These are phyloP conservation scores for Laupala kohalensis DNA, from an alignment of 1,140 invertebrate species.

Conservation along the genomic window DNA sequence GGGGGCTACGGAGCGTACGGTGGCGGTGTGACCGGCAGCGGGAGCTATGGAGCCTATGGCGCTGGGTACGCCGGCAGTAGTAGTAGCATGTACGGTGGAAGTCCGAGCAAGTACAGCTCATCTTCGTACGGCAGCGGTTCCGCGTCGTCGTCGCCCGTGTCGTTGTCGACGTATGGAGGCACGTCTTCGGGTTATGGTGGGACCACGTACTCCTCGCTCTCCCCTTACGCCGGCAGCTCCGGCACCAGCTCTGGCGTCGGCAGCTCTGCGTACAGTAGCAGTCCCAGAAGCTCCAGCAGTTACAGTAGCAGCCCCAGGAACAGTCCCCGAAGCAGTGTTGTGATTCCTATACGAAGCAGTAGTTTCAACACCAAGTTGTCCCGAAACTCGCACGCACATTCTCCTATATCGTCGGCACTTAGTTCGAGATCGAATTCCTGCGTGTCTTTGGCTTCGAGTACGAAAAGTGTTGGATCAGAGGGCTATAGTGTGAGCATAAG, in stretches of 20 bases:
- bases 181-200: conserved; percentile 47
- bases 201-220: conserved; percentile 34
- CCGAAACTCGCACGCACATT: not conserved
- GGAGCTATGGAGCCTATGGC: not conserved
- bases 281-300: not conserved
- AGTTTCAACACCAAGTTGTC: conserved; percentile 3
- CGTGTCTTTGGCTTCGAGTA: conserved; percentile 19
- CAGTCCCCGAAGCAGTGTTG: not conserved
- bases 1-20: not conserved
- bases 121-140: not conserved
- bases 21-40: not conserved
- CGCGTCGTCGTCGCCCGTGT: not conserved
- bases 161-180: conserved; percentile 39
- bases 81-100: too few relatives aligned
- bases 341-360: conserved; percentile 4
- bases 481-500: conserved; percentile 49
- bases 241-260: conserved; percentile 25
- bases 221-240: conserved; percentile 26
- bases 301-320: not conserved
- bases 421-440: conserved; percentile 13
- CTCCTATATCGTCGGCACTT: conserved; percentile 11
- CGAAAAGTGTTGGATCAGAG: conserved; percentile 42
- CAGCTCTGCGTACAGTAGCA: conserved; percentile 8
- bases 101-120: too few relatives aligned
- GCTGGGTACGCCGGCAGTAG: not conserved